Percentiles rank a stretch among this genome's conserved stretches.
Evolutionary conservation across 2,888 invertebrate genomes (phyloP).

Genomic region (Imbricaverruca yamaguchii): DNA sequence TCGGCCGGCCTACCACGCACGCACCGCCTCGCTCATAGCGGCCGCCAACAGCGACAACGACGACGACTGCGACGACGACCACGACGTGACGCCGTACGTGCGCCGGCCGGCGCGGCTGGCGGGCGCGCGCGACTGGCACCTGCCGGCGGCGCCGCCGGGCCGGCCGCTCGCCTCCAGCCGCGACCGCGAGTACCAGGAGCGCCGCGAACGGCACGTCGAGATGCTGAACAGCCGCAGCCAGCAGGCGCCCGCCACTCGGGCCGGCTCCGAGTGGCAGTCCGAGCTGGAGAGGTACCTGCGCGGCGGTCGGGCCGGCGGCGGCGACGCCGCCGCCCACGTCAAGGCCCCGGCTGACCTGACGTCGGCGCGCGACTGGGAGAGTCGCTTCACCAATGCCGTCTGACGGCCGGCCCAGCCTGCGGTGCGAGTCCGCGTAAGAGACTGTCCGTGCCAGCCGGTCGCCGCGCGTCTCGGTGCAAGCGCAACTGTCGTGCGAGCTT

Average conservation of each 20-base stretch:
- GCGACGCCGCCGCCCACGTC: neutral
- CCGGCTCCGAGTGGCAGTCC: neutral
- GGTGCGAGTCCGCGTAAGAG: neutral
- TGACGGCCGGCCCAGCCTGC: neutral
- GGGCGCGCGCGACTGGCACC: neutral
- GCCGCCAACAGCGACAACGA: neutral
- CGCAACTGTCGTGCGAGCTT: neutral
- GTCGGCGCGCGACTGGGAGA: conserved; percentile 9
- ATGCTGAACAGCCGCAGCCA: neutral
- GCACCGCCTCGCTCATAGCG: conserved; percentile 1
- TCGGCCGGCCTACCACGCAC: neutral
- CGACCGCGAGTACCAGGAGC: conserved; percentile 7
- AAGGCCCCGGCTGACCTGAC: neutral
- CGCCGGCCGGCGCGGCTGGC: neutral
- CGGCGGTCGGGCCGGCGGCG: neutral
- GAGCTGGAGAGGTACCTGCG: neutral
- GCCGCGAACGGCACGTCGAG: neutral
- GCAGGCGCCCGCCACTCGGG: neutral
- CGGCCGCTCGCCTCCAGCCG: neutral
- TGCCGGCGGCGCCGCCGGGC: neutral
- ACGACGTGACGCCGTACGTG: conserved; percentile 15
- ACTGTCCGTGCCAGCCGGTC: neutral
- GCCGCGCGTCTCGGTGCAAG: neutral
- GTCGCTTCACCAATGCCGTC: neutral
- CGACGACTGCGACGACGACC: neutral